Percentiles rank a stretch among this genome's conserved stretches.
phyloP scores from a whole-genome alignment of 2,888 invertebrate species.

The Amphimallon solstitiale region DNA sequence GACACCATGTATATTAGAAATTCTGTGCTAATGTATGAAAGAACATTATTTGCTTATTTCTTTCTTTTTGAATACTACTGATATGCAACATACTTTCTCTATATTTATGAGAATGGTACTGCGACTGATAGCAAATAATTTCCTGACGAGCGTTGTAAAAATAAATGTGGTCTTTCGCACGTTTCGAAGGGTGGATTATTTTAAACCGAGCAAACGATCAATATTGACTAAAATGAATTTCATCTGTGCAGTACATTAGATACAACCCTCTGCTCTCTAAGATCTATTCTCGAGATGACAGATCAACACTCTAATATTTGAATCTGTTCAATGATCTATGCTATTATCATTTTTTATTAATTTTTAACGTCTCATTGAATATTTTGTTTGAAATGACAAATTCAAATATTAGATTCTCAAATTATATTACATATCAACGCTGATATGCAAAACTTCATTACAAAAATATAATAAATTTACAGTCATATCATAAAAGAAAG shows the following conservation, averaged over 20 bases:
- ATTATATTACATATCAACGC: background rate
- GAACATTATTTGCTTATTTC: too few species aligned
- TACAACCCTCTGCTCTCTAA: conserved; percentile 5
- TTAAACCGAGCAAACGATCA: conserved; percentile 32
- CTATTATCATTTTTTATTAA: conserved; percentile 40
- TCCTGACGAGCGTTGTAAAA: too few species aligned
- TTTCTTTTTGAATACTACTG: too few species aligned
- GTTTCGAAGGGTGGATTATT: conserved; percentile 19
- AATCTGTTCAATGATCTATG: conserved; percentile 40
- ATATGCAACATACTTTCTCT: too few species aligned
- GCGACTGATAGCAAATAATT: too few species aligned
- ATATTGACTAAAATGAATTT: conserved; percentile 33
- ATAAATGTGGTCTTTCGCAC: background rate
- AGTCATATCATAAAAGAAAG: too few species aligned
- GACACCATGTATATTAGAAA: too few species aligned
- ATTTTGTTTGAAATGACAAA: background rate
- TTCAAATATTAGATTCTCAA: background rate
- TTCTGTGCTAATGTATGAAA: too few species aligned
- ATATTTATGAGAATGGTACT: too few species aligned
- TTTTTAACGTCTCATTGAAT: conserved; percentile 17
- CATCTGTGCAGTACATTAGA: conserved; percentile 33
- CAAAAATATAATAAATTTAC: too few species aligned
- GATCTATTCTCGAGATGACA: conserved; percentile 22
- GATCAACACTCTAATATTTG: conserved; percentile 19
- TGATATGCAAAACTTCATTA: background rate